Base-by-base conservation (phyloP, 1,140 invertebrate species). In the Theocolax elegans region DNA sequence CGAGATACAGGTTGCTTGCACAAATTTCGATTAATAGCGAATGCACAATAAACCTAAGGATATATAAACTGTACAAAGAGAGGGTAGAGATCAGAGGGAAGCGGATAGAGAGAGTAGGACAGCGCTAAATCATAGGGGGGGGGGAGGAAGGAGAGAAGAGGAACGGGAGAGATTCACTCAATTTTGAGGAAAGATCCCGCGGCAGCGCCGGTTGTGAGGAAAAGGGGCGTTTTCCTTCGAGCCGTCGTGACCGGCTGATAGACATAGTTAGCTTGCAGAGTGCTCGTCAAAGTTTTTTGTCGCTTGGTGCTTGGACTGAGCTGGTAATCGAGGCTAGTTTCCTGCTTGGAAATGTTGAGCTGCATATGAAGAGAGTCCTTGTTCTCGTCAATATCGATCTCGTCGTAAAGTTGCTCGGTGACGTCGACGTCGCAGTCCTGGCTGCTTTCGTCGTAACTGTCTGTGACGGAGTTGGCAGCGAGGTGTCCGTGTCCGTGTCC, bases 401-500 rank as follows among this genome's bases (percentile, higher is more conserved):
- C 85, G 64, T 89, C 87, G 71, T 89, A 89, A 8, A 86, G 67
- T 53, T 88, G 83, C 42, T 85, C 83, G 12, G 77, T 79, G 3
- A 84, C 77, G 29, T 85, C 81, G 13, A 83, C 67, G 49, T 89
- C 89, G 77, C 89, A 89, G 70, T 89, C 89, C 72, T 89, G 88
- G 69, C 88, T 89, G 59, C 86, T 85, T 74, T 89, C 88, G 38
- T 89, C 88, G 38, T 86, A 86, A 9, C 84, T 87, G 51, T 88
- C 79, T 59, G 85, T 85, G 19, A 88, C 84, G 8, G 88, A 89
- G 27, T 85, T 84, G 0, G 87, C 82, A 3, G 86, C 84, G 1
- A 87, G 77, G 10, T 85, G 83, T 8, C 83, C 80, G 21, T 81
- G 80, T 0, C 51, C 86, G 79, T 15, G 87, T 79, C 67, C 54